Evolutionary conservation across 2,113 vertebrate genomes (phyloP), one percentile per base, ranked within the genome.

Genomic region (Petrocephalus microphthalmus): DNA sequence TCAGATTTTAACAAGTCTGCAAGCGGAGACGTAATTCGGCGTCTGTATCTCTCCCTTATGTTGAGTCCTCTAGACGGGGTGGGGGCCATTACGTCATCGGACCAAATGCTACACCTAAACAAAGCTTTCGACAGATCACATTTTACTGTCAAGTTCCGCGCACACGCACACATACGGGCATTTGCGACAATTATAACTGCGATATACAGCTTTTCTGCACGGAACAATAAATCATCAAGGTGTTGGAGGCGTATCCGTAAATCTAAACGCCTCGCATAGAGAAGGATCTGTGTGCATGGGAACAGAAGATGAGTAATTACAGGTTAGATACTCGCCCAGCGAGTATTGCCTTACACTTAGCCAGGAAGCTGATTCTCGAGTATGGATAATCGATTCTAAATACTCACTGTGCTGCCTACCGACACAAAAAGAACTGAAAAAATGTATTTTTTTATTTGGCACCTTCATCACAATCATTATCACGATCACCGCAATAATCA

Each of bases 301-400:
- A 33, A 78, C 33, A 78, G 71, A 33, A 78, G 71, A 78, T 78
- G 71, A 78, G 71, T 78, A 78, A 78, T 42, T 78, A 78, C 33
- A 42, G 60, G 60, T 25, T 67, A 67, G 60, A 29, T 67, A 67
- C 60, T 67, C 60, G 71, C 71, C 13, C 13, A 42, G 71, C 29
- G 71, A 78, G 71, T 78, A 78, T 42, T 78, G 29, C 15, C 15
- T 78, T 78, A 78, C 71, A 78, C 33, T 42, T 37, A 11, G 37
- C 29, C 71, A 19, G 71, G 71, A 78, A 19, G 13, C 71, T 15
- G 71, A 78, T 42, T 42, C 71, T 17, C 71, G 33, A 78, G 29
- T 78, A 78, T 7, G 6, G 71, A 19, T 37, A 19, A 78, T 78
- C 71, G 33, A 78, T 78, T 78, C 33, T 78, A 78, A 78, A 78